phyloP scores from a whole-genome alignment of 2,113 vertebrate species.

The Erythrocebus patas region DNA sequence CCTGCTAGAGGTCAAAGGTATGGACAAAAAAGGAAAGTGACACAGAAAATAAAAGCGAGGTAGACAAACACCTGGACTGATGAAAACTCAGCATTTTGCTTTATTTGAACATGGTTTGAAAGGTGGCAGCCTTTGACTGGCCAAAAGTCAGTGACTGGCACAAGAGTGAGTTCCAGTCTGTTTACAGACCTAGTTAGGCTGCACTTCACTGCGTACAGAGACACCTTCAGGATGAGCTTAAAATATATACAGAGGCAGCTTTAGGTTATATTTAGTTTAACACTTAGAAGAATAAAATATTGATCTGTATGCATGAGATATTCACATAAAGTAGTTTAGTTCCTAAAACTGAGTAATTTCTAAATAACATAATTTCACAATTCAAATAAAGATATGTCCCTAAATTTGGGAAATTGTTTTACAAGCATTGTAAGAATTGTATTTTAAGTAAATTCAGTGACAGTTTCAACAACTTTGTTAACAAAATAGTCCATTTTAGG shows the following conservation, averaged over 20 bases:
- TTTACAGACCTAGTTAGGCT: background rate
- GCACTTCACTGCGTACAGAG: background rate
- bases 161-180: background rate
- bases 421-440: background rate
- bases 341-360: background rate
- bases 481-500: background rate
- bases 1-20: background rate
- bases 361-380: background rate
- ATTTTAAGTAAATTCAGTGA: background rate
- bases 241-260: background rate
- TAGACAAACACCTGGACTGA: background rate
- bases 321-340: background rate
- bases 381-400: background rate
- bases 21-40: background rate
- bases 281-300: background rate
- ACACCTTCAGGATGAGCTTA: background rate
- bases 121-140: background rate
- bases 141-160: background rate
- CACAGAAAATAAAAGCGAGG: background rate
- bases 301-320: background rate
- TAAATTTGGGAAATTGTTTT: background rate
- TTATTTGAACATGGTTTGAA: background rate
- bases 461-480: background rate
- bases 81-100: background rate
- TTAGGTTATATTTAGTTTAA: background rate